Base-by-base conservation (phyloP, 1,140 invertebrate species). In the Drosophila bocki region DNA sequence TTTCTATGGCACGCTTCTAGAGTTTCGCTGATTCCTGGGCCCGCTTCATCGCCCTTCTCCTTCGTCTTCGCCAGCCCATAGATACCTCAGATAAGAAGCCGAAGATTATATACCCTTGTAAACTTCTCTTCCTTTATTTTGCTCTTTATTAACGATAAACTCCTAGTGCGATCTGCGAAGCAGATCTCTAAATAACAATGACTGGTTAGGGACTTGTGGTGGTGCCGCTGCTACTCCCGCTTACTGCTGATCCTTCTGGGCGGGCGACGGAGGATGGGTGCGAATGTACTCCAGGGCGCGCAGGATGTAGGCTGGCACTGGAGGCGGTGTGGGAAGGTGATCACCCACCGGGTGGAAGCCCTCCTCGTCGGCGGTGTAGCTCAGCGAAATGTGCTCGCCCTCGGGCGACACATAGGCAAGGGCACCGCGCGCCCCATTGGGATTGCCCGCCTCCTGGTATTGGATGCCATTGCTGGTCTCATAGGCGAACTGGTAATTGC, bases 281-380 rank as follows among this genome's bases (percentile, higher is more conserved):
- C 94, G 94, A 70, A 95, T 93, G 82, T 94, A 95, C 53, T 93
- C 94, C 13, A 95, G 68, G 19, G 93, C 91, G 17, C 87, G 86
- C 45, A 92, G 71, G 41, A 93, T 80, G 44, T 91, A 87, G 5
- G 85, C 91, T 7, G 92, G 92, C 26, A 93, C 87, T 33, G 91
- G 93, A n/a, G 94, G 94, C 7, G 93, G 93, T 6, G 93, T 94
- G 15, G 94, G 94, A 48, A 94, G 72, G 85, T 94, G 94, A 35
- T 94, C 93, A 39, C 94, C 94, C 22, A 91, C 81, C 15, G 94
- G 94, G 74, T 93, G 93, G 75, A 93, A 94, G 15, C 93, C 95
- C 78, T 95, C 95, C 84, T 95, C 95, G 80, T 95, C 95, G 39
- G 95, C 95, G 1, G 94, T 94, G 79, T 95, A 95, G 54, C 92